Percentiles rank a stretch among this genome's conserved stretches.
phyloP scores from a whole-genome alignment of 2,888 invertebrate species.

The Rapana venosa region DNA sequence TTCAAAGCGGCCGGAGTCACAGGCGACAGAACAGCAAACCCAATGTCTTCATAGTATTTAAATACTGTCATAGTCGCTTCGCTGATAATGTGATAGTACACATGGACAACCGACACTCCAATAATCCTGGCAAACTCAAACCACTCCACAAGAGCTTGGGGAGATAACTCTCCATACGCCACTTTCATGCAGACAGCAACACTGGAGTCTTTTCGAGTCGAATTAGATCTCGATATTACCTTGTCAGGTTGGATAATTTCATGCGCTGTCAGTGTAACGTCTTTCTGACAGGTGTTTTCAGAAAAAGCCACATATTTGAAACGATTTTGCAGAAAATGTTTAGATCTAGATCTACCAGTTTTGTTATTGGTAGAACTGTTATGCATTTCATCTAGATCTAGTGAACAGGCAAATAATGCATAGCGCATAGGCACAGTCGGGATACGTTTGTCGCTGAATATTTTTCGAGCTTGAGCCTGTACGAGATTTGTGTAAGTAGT shows the following conservation, averaged over 20 bases:
- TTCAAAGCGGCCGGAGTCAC: conserved; percentile 2
- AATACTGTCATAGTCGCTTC: conserved; percentile 10
- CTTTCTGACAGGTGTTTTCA: background rate
- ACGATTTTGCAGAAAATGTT: background rate
- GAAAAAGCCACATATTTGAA: conserved; percentile 25
- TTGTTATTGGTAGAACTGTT: background rate
- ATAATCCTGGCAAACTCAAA: conserved; percentile 19
- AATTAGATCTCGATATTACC: background rate
- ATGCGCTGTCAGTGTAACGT: background rate
- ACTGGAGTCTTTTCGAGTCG: background rate
- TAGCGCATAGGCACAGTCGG: background rate
- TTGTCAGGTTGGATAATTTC: background rate
- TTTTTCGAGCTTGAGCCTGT: background rate
- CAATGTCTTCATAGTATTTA: conserved; percentile 8
- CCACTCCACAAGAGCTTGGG: conserved; percentile 4
- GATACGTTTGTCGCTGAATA: background rate
- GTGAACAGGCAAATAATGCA: background rate
- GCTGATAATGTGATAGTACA: conserved; percentile 29
- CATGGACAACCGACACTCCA: conserved; percentile 16
- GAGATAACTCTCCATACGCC: background rate
- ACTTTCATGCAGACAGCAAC: background rate
- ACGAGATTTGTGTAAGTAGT: background rate
- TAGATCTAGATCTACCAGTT: too few species aligned
- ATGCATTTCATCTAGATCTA: too few species aligned
- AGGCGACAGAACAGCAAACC: conserved; percentile 3